A percentile compares a stretch with the other conserved stretches of the same genome.
Conservation (phyloP, 1,140 invertebrate species). For the Calycopis cecrops region DNA sequence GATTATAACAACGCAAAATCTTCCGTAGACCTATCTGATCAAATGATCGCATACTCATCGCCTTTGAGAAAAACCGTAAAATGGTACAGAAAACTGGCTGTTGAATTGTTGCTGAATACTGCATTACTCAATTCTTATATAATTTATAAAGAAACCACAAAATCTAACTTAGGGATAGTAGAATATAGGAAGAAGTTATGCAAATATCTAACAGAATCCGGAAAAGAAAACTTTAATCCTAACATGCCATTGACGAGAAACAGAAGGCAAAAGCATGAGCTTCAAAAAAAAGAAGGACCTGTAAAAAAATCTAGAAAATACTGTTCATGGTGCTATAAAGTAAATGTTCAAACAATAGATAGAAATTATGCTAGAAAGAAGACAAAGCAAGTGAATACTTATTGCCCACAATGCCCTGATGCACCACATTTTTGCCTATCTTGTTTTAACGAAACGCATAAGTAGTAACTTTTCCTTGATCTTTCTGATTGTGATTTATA, state of each 20-base stretch:
- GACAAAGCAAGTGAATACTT: constrained; percentile 25
- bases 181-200: constrained; percentile 18
- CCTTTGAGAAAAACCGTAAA: constrained; percentile 40
- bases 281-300: constrained; percentile 19
- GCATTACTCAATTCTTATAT: constrained; percentile 22
- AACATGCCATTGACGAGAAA: constrained; percentile 14
- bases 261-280: constrained; percentile 19
- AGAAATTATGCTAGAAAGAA: constrained; percentile 26
- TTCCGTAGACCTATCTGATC: constrained; percentile 50
- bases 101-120: constrained; percentile 44
- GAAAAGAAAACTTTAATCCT: constrained; percentile 18
- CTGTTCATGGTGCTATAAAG: constrained; percentile 20
- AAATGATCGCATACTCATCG: constrained; percentile 48
- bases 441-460: constrained; percentile 15
- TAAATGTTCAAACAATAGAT: constrained; percentile 24
- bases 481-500: constrained; percentile 17
- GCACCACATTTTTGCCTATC: constrained; percentile 17
- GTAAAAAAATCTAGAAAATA: constrained; percentile 19
- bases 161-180: constrained; percentile 16
- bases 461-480: constrained; percentile 14
- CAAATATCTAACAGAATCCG: constrained; percentile 18
- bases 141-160: constrained; percentile 19
- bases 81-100: constrained; percentile 52
- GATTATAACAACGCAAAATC: constrained; percentile 55
- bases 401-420: constrained; percentile 18